Evolutionary conservation across 2,888 invertebrate genomes (phyloP).

Genomic region (Resseliella maxima): DNA sequence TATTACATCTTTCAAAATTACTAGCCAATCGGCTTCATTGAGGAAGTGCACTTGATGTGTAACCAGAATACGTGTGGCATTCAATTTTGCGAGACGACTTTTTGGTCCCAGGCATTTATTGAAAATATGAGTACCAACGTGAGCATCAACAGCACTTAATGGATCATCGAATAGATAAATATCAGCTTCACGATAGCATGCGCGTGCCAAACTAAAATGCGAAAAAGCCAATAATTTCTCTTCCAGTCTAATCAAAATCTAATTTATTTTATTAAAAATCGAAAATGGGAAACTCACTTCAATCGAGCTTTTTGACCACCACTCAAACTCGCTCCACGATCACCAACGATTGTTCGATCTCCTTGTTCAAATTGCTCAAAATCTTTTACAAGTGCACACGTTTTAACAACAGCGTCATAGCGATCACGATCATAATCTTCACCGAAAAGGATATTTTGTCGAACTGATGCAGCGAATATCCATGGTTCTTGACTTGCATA

Average conservation of each 20-base stretch:
- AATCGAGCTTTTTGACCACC: constrained; percentile 83
- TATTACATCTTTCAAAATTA: constrained; percentile 72
- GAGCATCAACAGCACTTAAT: constrained; percentile 78
- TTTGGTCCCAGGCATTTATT: constrained; percentile 73
- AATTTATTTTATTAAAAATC: neutral
- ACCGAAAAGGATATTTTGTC: constrained; percentile 90
- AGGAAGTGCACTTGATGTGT: constrained; percentile 82
- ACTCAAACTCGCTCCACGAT: constrained; percentile 77
- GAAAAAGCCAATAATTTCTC: neutral
- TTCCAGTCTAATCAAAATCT: no score
- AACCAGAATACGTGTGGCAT: constrained; percentile 76
- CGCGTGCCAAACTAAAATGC: constrained; percentile 60
- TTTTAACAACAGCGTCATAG: constrained; percentile 67
- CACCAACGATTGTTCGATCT: constrained; percentile 71
- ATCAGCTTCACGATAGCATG: constrained; percentile 71
- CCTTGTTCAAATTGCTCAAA: constrained; percentile 70
- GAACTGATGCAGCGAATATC: constrained; percentile 81
- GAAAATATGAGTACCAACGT: constrained; percentile 77
- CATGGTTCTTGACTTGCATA: constrained; percentile 90
- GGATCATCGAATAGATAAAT: constrained; percentile 82
- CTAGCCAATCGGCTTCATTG: constrained; percentile 71
- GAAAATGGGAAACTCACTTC: constrained; percentile 73
- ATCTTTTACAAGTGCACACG: constrained; percentile 68
- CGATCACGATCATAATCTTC: constrained; percentile 62
- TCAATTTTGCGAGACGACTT: constrained; percentile 68